Conservation (phyloP, 2,797 vertebrate genomes). For the Chaetodon trifasciatus region DNA sequence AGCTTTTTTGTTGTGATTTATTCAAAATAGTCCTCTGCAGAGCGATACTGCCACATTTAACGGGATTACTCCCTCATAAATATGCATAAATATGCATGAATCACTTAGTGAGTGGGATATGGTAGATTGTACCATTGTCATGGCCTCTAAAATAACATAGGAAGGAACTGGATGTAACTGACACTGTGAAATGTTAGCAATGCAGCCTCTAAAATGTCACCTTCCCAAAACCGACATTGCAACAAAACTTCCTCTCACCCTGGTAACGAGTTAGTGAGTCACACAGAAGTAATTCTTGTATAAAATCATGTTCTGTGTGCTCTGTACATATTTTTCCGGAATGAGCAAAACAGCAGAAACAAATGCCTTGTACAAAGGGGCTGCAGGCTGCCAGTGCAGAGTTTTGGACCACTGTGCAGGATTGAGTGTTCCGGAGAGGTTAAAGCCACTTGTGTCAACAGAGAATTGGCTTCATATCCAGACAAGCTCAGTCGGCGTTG, state of each 20-base stretch:
- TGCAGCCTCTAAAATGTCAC: constrained; percentile 30
- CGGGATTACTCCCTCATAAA: constrained; percentile 61
- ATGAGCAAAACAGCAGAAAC: constrained; percentile 18
- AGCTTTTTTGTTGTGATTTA: constrained; percentile 36
- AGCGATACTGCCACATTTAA: constrained; percentile 43
- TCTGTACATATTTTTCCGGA: neutral
- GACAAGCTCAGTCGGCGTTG: constrained; percentile 46
- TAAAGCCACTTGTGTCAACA: constrained; percentile 50
- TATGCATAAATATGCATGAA: constrained; percentile 60
- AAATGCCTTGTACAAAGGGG: constrained; percentile 4
- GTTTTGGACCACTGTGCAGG: constrained; percentile 15
- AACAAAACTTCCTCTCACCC: neutral
- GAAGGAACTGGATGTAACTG: constrained; percentile 35
- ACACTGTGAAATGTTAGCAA: constrained; percentile 15
- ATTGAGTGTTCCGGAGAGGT: constrained; percentile 46
- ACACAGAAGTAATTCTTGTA: constrained; percentile 5
- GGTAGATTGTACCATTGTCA: constrained; percentile 41
- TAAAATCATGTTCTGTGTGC: neutral
- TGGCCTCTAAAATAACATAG: constrained; percentile 46
- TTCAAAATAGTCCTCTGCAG: constrained; percentile 37
- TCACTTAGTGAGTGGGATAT: constrained; percentile 49
- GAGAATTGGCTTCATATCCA: constrained; percentile 41
- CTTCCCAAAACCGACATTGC: neutral
- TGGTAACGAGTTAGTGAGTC: neutral
- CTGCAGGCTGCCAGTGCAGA: neutral